phyloP scores from a whole-genome alignment of 2,113 vertebrate species.

The Nothobranchius kuhntae region DNA sequence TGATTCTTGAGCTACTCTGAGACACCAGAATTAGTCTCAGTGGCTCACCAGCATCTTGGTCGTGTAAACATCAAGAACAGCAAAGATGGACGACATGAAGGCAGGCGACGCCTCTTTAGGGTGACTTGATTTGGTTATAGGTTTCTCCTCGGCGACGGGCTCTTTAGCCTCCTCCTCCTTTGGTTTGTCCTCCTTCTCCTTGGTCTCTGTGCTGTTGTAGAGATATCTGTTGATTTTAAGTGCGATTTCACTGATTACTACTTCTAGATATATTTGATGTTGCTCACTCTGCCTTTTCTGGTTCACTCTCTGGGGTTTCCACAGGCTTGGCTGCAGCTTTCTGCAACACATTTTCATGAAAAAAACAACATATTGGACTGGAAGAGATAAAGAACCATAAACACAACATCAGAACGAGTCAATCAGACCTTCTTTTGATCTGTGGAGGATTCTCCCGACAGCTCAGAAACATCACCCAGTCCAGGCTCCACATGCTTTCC shows the following conservation, averaged over 20 bases:
- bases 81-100: constrained; percentile 90
- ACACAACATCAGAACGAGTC: no score
- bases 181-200: constrained; percentile 90
- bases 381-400: not conserved
- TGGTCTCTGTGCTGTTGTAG: constrained; percentile 87
- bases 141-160: constrained; percentile 78
- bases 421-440: constrained; percentile 87
- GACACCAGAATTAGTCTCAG: no score
- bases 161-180: constrained; percentile 84
- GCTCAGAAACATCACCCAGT: constrained; percentile 90
- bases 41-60: constrained; percentile 88
- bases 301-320: constrained; percentile 80
- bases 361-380: not conserved
- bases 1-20: no score
- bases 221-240: constrained; percentile 1
- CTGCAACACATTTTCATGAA: constrained; percentile 60
- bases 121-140: constrained; percentile 80
- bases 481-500: constrained; percentile 89
- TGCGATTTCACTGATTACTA: not conserved
- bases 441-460: constrained; percentile 64
- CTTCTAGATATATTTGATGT: constrained; percentile 3
- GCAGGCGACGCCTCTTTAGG: constrained; percentile 84
- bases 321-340: constrained; percentile 68
- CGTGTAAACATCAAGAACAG: constrained; percentile 87
- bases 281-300: constrained; percentile 97